phyloP scores from a whole-genome alignment of 2,888 invertebrate genomes.

The Aethes cnicana region DNA sequence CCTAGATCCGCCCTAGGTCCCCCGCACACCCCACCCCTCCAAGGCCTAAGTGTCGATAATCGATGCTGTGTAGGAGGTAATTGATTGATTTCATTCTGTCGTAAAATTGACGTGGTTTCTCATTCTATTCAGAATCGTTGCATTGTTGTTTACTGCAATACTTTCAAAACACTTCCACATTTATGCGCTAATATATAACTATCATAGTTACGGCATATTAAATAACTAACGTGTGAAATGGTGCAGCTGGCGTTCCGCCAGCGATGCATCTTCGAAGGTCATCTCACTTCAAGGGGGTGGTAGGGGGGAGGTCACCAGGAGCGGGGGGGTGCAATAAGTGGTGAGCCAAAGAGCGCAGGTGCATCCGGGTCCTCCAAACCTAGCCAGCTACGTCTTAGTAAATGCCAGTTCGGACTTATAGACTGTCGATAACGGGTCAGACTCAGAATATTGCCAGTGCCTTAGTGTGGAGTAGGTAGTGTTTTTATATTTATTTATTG shows the following conservation, averaged over 20 bases:
- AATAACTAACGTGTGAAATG: conserved; percentile 42
- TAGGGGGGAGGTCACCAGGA: conserved; percentile 33
- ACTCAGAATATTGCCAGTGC: no score
- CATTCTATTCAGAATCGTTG: not conserved
- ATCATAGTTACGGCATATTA: conserved; percentile 26
- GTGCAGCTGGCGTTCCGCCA: conserved; percentile 64
- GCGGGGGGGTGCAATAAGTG: conserved; percentile 49
- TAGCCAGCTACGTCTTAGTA: conserved; percentile 25
- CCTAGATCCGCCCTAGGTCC: conserved; percentile 41
- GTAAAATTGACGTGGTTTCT: conserved; percentile 1
- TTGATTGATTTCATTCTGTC: conserved; percentile 22
- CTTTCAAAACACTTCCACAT: no score
- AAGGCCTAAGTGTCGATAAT: conserved; percentile 43
- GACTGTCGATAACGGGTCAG: not conserved
- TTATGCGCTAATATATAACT: no score
- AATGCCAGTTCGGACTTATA: conserved; percentile 16
- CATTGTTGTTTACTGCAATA: not conserved
- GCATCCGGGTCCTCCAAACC: conserved; percentile 54
- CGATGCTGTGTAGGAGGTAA: conserved; percentile 20
- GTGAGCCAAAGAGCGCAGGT: conserved; percentile 66
- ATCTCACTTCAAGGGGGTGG: conserved; percentile 32
- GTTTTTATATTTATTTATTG: no score
- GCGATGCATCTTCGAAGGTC: conserved; percentile 74
- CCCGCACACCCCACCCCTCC: conserved; percentile 39
- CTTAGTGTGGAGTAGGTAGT: no score